Conservation (phyloP, 2,113 vertebrate species). For the Protobothrops mucrosquamatus region DNA sequence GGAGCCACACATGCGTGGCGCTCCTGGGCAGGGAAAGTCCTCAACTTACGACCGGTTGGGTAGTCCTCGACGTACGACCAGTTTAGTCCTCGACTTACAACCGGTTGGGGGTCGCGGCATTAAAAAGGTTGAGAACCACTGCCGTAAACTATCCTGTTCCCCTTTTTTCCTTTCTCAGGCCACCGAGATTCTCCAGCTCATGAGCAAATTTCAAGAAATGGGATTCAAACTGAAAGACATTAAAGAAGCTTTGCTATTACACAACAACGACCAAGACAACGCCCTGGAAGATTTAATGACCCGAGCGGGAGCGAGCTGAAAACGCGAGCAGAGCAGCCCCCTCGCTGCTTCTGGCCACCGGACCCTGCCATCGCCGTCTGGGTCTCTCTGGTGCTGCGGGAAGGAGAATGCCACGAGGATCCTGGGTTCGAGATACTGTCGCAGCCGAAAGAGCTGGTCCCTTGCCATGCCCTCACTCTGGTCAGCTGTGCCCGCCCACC, state of each 20-base stretch:
- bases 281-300: constrained; percentile 96
- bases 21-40: no score
- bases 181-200: constrained; percentile 91
- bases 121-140: no score
- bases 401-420: constrained; percentile 8
- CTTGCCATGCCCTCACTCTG: constrained; percentile 2
- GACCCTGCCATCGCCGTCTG: constrained; percentile 1
- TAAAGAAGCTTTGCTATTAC: constrained; percentile 90
- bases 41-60: no score
- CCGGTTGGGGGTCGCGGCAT: no score
- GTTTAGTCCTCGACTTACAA: no score
- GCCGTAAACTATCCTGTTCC: not conserved
- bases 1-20: no score
- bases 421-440: constrained; percentile 1
- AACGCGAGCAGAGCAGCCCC: not conserved
- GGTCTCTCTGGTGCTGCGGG: constrained; percentile 2
- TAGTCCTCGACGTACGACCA: no score
- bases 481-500: constrained; percentile 36
- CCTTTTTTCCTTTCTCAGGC: constrained; percentile 72
- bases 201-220: constrained; percentile 98
- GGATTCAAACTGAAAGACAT: constrained; percentile 94
- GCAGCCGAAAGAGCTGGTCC: constrained; percentile 7
- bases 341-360: not conserved
- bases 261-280: constrained; percentile 93
- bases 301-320: constrained; percentile 91